Evolutionary conservation across 2,888 invertebrate species (phyloP).

Genomic region (Athalia rosae): DNA sequence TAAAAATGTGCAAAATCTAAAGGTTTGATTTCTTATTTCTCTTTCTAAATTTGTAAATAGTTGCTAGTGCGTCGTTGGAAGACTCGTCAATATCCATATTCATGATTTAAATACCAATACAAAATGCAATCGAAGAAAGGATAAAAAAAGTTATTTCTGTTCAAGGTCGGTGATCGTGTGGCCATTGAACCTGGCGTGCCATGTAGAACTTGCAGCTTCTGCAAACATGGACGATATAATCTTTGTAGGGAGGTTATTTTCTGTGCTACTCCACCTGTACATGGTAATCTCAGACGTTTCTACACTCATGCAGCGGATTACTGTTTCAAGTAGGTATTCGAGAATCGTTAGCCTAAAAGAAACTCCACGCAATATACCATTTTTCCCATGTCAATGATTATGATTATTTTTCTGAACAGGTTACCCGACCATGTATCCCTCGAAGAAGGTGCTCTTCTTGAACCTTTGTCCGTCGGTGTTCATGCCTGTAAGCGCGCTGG

Average conservation of each 20-base stretch:
- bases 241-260: conserved; percentile 91
- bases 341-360: neutral
- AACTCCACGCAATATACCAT: too few species aligned
- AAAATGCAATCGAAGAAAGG: too few species aligned
- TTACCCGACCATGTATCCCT: conserved; percentile 91
- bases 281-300: conserved; percentile 91
- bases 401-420: conserved; percentile 72
- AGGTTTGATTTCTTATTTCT: conserved; percentile 67
- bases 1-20: conserved; percentile 80
- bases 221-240: conserved; percentile 93
- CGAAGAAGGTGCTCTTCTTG: conserved; percentile 95
- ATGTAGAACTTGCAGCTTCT: conserved; percentile 88
- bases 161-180: conserved; percentile 87
- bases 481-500: conserved; percentile 93
- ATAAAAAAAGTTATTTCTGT: neutral
- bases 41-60: neutral
- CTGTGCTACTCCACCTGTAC: conserved; percentile 95
- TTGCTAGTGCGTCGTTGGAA: too few species aligned
- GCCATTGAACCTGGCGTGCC: conserved; percentile 96
- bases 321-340: conserved; percentile 83
- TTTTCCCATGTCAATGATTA: neutral
- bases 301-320: conserved; percentile 94
- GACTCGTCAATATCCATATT: neutral
- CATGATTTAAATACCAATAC: neutral
- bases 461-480: conserved; percentile 95